Conservation (phyloP, 2,797 vertebrate genomes). For the Pyrocephalus nanus region DNA sequence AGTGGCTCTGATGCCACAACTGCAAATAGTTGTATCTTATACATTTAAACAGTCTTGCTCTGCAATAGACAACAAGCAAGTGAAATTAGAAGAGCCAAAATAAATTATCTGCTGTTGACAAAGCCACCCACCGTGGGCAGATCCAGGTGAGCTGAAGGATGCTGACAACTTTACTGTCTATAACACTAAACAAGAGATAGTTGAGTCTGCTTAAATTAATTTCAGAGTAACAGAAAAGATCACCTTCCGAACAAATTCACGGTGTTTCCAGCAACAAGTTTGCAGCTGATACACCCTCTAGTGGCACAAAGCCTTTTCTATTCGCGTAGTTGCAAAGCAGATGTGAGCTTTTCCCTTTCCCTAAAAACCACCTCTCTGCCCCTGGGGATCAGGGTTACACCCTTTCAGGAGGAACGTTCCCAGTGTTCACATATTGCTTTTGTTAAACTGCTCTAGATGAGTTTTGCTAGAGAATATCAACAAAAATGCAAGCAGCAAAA, state of each 20-base stretch:
- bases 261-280: background rate
- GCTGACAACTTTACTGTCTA: background rate
- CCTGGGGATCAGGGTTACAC: background rate
- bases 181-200: background rate
- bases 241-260: background rate
- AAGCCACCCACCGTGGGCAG: constrained; percentile 45
- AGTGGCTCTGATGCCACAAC: background rate
- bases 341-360: background rate
- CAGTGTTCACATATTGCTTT: background rate
- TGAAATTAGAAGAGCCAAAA: constrained; percentile 3
- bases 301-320: constrained; percentile 11
- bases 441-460: background rate
- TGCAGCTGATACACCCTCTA: constrained; percentile 51
- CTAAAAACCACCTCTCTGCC: background rate
- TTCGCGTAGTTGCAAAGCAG: background rate
- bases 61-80: background rate
- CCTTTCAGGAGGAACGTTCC: background rate
- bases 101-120: constrained; percentile 57
- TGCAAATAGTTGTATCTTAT: background rate
- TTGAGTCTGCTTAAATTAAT: background rate
- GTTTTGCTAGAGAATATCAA: background rate
- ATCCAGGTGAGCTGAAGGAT: constrained; percentile 24
- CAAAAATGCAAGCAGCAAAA: background rate
- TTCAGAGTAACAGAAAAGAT: background rate
- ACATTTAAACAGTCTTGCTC: constrained; percentile 45